phyloP scores from a whole-genome alignment of 2,888 invertebrate genomes.

The Subacronicta megacephala region DNA sequence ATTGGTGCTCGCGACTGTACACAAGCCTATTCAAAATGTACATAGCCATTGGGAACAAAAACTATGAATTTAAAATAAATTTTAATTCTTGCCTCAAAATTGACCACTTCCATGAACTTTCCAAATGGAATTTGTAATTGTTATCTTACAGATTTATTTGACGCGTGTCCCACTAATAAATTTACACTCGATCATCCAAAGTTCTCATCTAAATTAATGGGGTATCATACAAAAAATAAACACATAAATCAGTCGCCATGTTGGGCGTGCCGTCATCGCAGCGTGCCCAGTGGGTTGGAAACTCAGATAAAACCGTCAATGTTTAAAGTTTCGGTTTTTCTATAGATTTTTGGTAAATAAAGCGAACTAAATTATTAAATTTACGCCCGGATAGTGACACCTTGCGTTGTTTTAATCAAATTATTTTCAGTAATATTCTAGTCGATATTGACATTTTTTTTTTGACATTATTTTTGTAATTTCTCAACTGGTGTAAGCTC shows the following conservation, averaged over 20 bases:
- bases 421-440: background rate
- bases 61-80: too few species aligned
- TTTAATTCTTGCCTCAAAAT: too few species aligned
- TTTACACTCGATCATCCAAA: slow-evolving; percentile 11
- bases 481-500: too few species aligned
- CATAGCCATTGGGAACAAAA: too few species aligned
- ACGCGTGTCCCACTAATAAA: slow-evolving; percentile 11
- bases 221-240: slow-evolving; percentile 25
- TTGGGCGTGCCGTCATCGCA: slow-evolving; percentile 15
- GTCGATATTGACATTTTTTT: too few species aligned
- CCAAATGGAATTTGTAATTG: background rate
- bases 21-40: too few species aligned
- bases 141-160: background rate
- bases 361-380: slow-evolving; percentile 19
- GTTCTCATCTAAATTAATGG: slow-evolving; percentile 19
- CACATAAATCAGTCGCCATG: slow-evolving; percentile 45
- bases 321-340: slow-evolving; percentile 32
- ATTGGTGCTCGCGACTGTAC: too few species aligned
- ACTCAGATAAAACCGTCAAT: slow-evolving; percentile 45
- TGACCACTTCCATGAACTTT: background rate
- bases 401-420: background rate
- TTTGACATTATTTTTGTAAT: too few species aligned
- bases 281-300: slow-evolving; percentile 46
- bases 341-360: slow-evolving; percentile 27
- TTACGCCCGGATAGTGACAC: slow-evolving; percentile 2